Conservation (phyloP, 2,113 vertebrate genomes). For the Collichthys lucidus region DNA sequence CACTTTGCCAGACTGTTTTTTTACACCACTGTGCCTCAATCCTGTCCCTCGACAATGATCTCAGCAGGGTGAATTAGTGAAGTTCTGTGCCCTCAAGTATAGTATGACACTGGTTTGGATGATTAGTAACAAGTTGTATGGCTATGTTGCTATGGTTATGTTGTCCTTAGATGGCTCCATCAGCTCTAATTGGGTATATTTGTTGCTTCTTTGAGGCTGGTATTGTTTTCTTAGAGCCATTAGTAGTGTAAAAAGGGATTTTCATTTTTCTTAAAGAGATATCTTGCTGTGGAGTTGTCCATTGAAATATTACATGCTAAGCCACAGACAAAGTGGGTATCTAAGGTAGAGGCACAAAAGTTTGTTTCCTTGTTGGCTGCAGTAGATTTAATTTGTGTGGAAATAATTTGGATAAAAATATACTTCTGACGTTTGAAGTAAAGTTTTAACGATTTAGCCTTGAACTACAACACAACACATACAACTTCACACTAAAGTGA, state of each 20-base stretch:
- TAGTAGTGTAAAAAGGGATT: slow-evolving; percentile 21
- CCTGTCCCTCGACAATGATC: not conserved
- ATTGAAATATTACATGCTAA: slow-evolving; percentile 33
- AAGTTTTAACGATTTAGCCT: slow-evolving; percentile 17
- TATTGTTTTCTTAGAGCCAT: slow-evolving; percentile 18
- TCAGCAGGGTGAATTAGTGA: not conserved
- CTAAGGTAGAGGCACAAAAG: not conserved
- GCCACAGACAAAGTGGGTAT: slow-evolving; percentile 6
- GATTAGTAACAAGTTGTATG: not conserved
- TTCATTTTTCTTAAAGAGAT: slow-evolving; percentile 40
- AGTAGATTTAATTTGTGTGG: slow-evolving; percentile 45
- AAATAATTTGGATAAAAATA: slow-evolving; percentile 31
- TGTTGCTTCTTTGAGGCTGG: slow-evolving; percentile 28
- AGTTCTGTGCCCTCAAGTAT: not conserved
- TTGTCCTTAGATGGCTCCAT: not conserved
- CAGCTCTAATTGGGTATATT: slow-evolving; percentile 13
- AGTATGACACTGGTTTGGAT: not conserved
- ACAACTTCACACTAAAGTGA: slow-evolving; percentile 5
- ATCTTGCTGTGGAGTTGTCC: slow-evolving; percentile 40
- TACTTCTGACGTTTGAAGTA: slow-evolving; percentile 3
- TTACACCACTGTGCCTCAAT: not conserved
- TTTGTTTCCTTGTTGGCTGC: not conserved
- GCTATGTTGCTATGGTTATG: not conserved
- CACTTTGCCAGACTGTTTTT: not conserved
- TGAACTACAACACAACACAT: not conserved